Evolutionary conservation across 2,113 vertebrate species (phyloP).

Genomic region (Xiphophorus hellerii): DNA sequence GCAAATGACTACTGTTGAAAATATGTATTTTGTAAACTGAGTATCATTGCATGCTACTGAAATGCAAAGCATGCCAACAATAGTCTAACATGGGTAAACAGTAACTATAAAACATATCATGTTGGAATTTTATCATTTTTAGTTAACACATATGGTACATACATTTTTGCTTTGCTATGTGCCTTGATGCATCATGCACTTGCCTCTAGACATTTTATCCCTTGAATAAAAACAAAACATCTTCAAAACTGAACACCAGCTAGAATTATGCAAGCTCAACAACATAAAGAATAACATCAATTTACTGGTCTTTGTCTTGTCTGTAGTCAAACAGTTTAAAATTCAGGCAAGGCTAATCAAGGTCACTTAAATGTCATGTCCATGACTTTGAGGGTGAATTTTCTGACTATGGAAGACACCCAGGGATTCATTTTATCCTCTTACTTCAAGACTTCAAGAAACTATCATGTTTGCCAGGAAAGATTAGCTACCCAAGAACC

Average conservation of each 20-base stretch:
- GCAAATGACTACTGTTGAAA: too few species aligned
- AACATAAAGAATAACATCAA: not conserved
- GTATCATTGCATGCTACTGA: too few species aligned
- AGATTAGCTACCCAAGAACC: slow-evolving; percentile 44
- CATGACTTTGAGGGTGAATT: slow-evolving; percentile 15
- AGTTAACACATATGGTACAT: too few species aligned
- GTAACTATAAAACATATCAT: too few species aligned
- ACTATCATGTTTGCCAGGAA: slow-evolving; percentile 48
- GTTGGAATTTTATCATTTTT: too few species aligned
- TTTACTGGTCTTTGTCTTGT: not conserved
- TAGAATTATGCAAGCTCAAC: not conserved
- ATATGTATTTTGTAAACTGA: too few species aligned
- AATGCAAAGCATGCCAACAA: too few species aligned
- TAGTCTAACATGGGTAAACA: too few species aligned
- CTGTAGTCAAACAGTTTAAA: not conserved
- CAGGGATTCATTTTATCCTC: slow-evolving; percentile 30
- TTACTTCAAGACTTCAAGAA: slow-evolving; percentile 14
- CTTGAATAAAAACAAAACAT: not conserved
- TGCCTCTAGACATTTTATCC: too few species aligned
- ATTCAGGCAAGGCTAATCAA: slow-evolving; percentile 17
- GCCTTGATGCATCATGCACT: too few species aligned
- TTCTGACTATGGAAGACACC: not conserved
- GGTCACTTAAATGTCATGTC: slow-evolving; percentile 17
- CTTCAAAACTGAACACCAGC: not conserved
- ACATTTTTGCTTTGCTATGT: too few species aligned